A percentile compares a stretch with the other conserved stretches of the same genome.
Evolutionary conservation across 2,113 vertebrate genomes (phyloP).

Genomic region (Pithys albifrons): DNA sequence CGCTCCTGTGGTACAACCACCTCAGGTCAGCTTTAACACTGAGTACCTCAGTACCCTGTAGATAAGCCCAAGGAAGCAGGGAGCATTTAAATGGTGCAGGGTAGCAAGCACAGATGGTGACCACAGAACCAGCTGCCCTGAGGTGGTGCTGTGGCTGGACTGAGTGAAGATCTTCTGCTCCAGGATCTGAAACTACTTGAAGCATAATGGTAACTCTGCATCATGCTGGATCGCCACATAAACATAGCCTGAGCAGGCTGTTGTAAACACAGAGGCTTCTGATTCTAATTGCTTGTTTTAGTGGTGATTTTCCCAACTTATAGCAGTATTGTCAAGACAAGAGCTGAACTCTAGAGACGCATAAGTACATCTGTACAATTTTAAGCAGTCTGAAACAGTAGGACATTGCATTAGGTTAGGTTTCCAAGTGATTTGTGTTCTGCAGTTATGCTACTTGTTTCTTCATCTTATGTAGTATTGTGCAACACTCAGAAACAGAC

Average conservation of each 20-base stretch:
- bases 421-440: background rate
- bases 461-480: background rate
- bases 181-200: background rate
- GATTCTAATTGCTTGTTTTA: background rate
- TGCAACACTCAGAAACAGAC: slow-evolving; percentile 8
- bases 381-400: slow-evolving; percentile 4
- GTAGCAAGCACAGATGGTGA: background rate
- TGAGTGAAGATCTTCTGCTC: background rate
- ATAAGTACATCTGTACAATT: background rate
- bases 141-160: background rate
- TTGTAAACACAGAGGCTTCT: background rate
- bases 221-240: fast-evolving
- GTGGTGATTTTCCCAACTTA: background rate
- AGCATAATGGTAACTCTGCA: background rate
- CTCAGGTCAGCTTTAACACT: background rate
- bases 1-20: background rate
- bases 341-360: background rate
- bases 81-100: background rate
- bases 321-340: background rate
- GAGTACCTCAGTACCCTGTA: background rate
- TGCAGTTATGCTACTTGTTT: background rate
- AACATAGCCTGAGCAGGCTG: background rate
- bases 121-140: background rate
- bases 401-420: background rate
- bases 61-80: background rate